Conservation (phyloP, 1,140 invertebrate genomes). For the Sitodiplosis mosellana region DNA sequence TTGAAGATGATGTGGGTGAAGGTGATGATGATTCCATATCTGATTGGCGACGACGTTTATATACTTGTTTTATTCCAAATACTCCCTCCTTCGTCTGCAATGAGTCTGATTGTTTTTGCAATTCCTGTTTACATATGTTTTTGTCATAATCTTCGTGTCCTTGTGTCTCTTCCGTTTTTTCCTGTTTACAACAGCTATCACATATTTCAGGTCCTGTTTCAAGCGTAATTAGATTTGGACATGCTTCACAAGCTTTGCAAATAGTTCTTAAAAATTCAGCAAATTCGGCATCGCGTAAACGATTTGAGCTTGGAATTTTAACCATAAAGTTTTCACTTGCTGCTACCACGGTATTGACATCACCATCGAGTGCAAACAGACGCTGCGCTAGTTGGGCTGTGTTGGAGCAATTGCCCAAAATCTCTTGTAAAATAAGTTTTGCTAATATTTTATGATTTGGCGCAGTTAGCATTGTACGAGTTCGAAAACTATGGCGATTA, state of each 20-base stretch:
- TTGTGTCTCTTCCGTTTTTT: constrained; percentile 13
- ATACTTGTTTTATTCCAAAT: too few species aligned
- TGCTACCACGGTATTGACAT: constrained; percentile 23
- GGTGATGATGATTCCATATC: not conserved
- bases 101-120: too few species aligned
- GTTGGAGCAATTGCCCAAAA: constrained; percentile 21
- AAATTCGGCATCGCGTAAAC: constrained; percentile 19
- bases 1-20: constrained; percentile 2
- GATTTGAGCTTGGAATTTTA: constrained; percentile 20
- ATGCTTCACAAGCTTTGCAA: constrained; percentile 23
- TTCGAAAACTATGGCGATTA: constrained; percentile 20
- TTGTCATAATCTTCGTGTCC: constrained; percentile 2
- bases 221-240: constrained; percentile 23
- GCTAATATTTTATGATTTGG: constrained; percentile 24
- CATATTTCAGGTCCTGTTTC: constrained; percentile 22
- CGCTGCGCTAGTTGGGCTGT: constrained; percentile 21
- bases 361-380: constrained; percentile 20
- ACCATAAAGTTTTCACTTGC: constrained; percentile 25
- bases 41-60: constrained; percentile 16
- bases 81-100: too few species aligned
- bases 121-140: too few species aligned
- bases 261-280: constrained; percentile 22
- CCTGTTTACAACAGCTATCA: constrained; percentile 18
- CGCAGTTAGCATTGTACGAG: constrained; percentile 24
- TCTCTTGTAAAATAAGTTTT: constrained; percentile 24